phyloP scores from a whole-genome alignment of 2,797 vertebrate genomes.

The Phataginus tetradactyla region DNA sequence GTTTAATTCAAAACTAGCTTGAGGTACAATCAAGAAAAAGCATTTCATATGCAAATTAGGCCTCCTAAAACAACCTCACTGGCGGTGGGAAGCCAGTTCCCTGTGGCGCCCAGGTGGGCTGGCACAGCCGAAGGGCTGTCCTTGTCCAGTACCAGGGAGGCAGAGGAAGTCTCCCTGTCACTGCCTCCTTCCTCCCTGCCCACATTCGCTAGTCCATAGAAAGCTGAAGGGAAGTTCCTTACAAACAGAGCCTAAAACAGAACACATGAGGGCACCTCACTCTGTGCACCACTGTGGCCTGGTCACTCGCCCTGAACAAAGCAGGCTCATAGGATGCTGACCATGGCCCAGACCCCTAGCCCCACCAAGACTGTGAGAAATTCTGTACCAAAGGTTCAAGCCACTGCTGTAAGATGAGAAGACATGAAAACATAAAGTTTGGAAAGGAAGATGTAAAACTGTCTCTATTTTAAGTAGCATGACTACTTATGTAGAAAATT shows the following conservation, averaged over 20 bases:
- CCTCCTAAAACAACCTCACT: not conserved
- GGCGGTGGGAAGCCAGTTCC: not conserved
- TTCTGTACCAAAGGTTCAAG: not conserved
- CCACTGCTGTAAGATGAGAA: not conserved
- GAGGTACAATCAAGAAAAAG: not conserved
- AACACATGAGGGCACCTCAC: fast-evolving
- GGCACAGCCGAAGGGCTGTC: not conserved
- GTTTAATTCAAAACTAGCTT: not conserved
- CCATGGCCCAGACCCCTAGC: not conserved
- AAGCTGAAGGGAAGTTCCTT: no score
- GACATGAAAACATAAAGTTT: not conserved
- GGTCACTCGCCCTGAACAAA: not conserved
- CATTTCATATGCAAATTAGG: not conserved
- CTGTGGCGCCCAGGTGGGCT: not conserved
- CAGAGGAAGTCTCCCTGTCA: not conserved
- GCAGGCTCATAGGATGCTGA: not conserved
- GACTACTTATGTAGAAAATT: not conserved
- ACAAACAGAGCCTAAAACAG: not conserved
- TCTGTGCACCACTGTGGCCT: fast-evolving
- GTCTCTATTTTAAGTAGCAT: not conserved
- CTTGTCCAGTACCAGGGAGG: no score
- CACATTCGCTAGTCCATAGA: fast-evolving
- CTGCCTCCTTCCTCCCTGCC: not conserved
- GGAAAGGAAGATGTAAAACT: not conserved
- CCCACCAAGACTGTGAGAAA: not conserved